Conservation (phyloP, 2,113 vertebrate genomes). For the Mastomys natalensis region DNA sequence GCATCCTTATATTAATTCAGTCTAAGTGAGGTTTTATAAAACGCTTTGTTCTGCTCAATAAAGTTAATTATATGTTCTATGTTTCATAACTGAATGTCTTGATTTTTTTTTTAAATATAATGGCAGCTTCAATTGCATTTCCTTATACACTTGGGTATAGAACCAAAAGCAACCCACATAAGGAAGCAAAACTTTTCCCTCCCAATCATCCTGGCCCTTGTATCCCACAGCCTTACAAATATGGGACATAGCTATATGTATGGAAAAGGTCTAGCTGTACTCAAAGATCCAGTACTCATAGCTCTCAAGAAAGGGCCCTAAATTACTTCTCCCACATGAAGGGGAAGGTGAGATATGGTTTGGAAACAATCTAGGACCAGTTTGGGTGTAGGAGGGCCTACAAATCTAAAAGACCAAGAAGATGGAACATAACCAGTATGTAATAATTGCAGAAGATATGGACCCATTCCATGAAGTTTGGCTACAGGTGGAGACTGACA, state of each 20-base stretch:
- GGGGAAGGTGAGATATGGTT: background rate
- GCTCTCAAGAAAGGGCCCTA: background rate
- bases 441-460: background rate
- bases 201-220: background rate
- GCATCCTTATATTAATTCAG: slow-evolving; percentile 84
- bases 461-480: background rate
- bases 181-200: slow-evolving; percentile 68
- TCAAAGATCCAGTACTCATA: background rate
- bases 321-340: background rate
- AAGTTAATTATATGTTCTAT: slow-evolving; percentile 84
- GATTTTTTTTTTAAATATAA: slow-evolving; percentile 80
- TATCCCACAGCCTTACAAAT: background rate
- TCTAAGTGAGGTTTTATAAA: slow-evolving; percentile 86
- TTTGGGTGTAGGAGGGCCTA: background rate
- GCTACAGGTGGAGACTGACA: background rate
- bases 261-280: background rate
- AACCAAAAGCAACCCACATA: slow-evolving; percentile 76
- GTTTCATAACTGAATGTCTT: slow-evolving; percentile 83
- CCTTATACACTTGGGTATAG: slow-evolving; percentile 72
- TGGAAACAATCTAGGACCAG: background rate
- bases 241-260: background rate
- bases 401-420: slow-evolving; percentile 20
- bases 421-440: background rate
- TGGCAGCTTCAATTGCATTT: slow-evolving; percentile 82
- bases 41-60: slow-evolving; percentile 84